Evolutionary conservation across 1,140 invertebrate genomes (phyloP), one percentile per base, ranked within the genome.

Genomic region (Drosophila tani): DNA sequence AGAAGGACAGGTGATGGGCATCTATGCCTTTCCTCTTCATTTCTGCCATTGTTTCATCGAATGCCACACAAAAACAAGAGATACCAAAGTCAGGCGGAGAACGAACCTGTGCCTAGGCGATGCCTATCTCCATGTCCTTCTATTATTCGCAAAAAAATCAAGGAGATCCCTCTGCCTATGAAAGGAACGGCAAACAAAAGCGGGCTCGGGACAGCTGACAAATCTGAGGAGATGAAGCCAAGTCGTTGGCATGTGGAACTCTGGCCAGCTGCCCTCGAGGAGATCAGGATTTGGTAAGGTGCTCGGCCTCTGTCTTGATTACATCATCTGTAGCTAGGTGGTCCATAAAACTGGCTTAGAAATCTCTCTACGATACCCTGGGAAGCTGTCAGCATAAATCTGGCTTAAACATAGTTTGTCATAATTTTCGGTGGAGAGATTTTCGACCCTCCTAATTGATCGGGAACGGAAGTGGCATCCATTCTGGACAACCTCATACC

Each of bases 391-490:
- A 60, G 51, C 78, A 90, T 88, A 88, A 88, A 88, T 88, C 85
- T 79, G 63, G 55, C 70, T 88, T 88, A 90, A 46, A 41, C 21
- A 68, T 58, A 79, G 59, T 75, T 85, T 79, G 81, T 90, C 85
- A 88, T 88, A 85, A 85, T 76, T 90, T 58, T 73, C 38, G 6
- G 24, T 24, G 46, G 17, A 32, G 46, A 65, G 8, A 55, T 32
- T 46, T 74, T 40, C 38, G n/a, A 49, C 47, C 59, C 47, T 58
- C 46, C 79, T 81, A 90, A 88, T 88, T 84, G 85, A 90, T 81
- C 79, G 81, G 81, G 78, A 87, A 70, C 91, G 90, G 91, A 92
- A 91, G 81, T 92, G 67, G 75, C 59, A 49, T 58, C 53, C 53
- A 79, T 81, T 77, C 56, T 49, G 21, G 14, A 55, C 38, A 65